Evolutionary conservation across 2,113 vertebrate genomes (phyloP), one percentile per base, ranked within the genome.

Genomic region (Protobothrops mucrosquamatus): DNA sequence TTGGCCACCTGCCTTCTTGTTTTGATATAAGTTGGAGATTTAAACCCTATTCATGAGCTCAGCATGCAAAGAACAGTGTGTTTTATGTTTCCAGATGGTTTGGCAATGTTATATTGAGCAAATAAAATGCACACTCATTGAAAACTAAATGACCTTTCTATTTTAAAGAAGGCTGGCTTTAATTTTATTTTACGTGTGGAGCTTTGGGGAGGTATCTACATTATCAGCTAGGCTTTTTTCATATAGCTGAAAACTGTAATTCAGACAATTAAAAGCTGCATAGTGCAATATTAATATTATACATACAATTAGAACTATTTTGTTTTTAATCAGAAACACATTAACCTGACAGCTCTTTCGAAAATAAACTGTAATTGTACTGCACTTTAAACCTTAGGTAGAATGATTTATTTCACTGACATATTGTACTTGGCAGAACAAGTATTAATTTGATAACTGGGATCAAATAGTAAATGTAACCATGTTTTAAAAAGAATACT

Each of bases 1-100:
- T 97, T 96, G 96, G 96, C 91, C 0, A 0, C 59, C 92, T 94
- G 95, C 96, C 94, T 97, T 96, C 93, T 43, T 97, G 95, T 95
- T 92, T 97, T 87, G 90, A 92, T 94, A 96, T 92, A 93, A 93
- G 91, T 92, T 91, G 94, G 96, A 95, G 90, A 92, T 92, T 95
- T 22, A 97, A 96, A 95, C 97, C 96, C 91, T 96, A 24, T 54
- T 22, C 23, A 54, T 91, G 93, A 87, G 93, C 91, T 94, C 94
- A 93, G 20, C 74, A 81, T 92, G 92, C 93, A 94, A 81, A 43
- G 74, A 43, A 94, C 95, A 94, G 57, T 94, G 93, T 96, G 26
- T 88, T 97, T 94, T 94, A 94, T 93, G 89, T 95, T 88, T 96
- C 91, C 86, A 88, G 92, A 93, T 92, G 92, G 48, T 87, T 92